A percentile compares a stretch with the other conserved stretches of the same genome.
These are phyloP conservation scores for Halichoeres trimaculatus DNA, from an alignment of 2,113 vertebrate genomes.

Conservation along the genomic window DNA sequence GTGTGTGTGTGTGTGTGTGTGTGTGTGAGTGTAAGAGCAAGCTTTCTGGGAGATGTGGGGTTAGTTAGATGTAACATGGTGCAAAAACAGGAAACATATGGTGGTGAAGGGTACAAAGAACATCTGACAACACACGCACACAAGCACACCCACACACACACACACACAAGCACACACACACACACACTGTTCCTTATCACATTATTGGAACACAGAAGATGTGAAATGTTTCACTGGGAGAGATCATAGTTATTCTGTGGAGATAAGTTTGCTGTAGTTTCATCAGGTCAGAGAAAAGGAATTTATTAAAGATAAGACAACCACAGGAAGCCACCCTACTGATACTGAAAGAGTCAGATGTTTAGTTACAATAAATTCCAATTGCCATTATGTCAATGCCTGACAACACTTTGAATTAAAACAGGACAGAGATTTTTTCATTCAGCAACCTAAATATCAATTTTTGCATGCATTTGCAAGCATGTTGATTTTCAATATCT, in stretches of 20 bases:
- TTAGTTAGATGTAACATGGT: slow-evolving; percentile 40
- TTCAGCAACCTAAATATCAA: background rate
- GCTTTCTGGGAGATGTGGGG: slow-evolving; percentile 21
- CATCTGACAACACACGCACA: slow-evolving; percentile 19
- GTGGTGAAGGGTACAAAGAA: slow-evolving; percentile 30
- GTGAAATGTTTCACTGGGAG: background rate
- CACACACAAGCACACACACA: background rate
- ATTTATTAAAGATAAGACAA: no score
- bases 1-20: background rate
- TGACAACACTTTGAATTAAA: background rate
- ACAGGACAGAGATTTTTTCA: background rate
- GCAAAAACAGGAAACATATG: slow-evolving; percentile 72
- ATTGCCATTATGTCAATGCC: background rate
- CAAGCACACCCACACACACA: slow-evolving; percentile 12
- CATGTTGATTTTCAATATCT: background rate
- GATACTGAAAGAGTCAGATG: background rate
- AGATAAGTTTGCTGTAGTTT: background rate
- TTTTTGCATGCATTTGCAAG: background rate
- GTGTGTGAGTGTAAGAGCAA: slow-evolving; percentile 9
- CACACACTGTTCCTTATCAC: slow-evolving; percentile 12
- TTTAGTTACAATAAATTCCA: background rate
- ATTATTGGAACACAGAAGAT: background rate
- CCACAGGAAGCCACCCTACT: no score
- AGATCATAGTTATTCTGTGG: background rate
- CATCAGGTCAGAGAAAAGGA: slow-evolving; percentile 1